Evolutionary conservation across 1,140 invertebrate species (phyloP).

Genomic region (Aphis craccivora): DNA sequence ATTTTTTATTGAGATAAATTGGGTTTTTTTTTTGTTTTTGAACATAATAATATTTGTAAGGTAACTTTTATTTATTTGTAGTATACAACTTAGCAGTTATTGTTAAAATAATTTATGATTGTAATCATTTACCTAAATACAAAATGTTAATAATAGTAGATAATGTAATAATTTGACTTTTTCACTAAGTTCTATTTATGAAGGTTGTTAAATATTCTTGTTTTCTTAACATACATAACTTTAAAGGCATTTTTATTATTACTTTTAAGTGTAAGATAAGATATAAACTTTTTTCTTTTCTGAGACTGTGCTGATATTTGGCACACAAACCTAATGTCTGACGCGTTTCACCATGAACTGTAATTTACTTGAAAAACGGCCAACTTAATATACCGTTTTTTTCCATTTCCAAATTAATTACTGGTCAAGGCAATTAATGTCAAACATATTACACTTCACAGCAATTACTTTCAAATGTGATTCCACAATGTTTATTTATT

Average conservation of each 20-base stretch:
- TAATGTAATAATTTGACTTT: slow-evolving; percentile 1
- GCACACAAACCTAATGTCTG: slow-evolving; percentile 16
- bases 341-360: slow-evolving; percentile 50
- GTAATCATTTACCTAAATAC: neutral
- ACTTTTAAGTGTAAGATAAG: neutral
- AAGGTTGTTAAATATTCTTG: neutral
- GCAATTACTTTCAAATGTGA: slow-evolving; percentile 32
- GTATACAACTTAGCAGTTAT: neutral
- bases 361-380: slow-evolving; percentile 52
- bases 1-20: slow-evolving; percentile 11
- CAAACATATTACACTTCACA: slow-evolving; percentile 50
- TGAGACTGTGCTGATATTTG: slow-evolving; percentile 28
- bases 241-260: slow-evolving; percentile 16
- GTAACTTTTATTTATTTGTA: neutral
- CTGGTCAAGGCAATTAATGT: slow-evolving; percentile 57
- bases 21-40: neutral
- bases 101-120: neutral
- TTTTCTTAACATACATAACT: neutral
- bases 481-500: slow-evolving; percentile 37
- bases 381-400: slow-evolving; percentile 46
- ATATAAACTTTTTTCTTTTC: slow-evolving; percentile 34
- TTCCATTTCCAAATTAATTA: slow-evolving; percentile 53
- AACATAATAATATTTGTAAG: neutral
- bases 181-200: neutral
- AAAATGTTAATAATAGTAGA: neutral